Base-by-base conservation (phyloP, 1,140 invertebrate species). In the Andrena cerasifolii region DNA sequence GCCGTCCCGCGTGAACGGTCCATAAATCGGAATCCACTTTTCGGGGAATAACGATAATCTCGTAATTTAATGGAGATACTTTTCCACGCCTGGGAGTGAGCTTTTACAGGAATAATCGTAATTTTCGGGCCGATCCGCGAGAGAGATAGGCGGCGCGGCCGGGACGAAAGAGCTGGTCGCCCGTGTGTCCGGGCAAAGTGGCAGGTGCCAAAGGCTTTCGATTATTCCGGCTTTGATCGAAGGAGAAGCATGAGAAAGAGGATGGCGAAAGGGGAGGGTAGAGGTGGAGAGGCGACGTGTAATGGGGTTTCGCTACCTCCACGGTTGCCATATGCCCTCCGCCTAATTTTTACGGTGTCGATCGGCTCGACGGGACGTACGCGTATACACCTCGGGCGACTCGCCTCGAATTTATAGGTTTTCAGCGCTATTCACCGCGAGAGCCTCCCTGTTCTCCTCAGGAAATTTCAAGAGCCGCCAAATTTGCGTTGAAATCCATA, bases 181-280 rank as follows among this genome's bases (percentile, higher is more conserved):
- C 24, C 45, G 26, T 43, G 66, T 54, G 75, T 51, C 45, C 54
- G 54, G 62, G 31, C 65, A 84, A 84, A 73, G 73, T 82, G 85
- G 80, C 85, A 87, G 85, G 85, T 87, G 85, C 85, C 85, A 86
- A 86, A 77, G 83, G 82, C 80, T 87, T 85, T 84, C 83, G 79
- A 84, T 87, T 86, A 85, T 87, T 87, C 65, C 73, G 63, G 84
- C 82, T 82, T 84, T 86, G 85, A 86, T 84, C 84, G 82, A 47
- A 67, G 40, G 54, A 72, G 49, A 18, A 78, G 26, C 49, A 58
- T 58, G n/a, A 28, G 4, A 54, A 51, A 40, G 36, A 24, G 51
- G 33, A 21, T 68, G 70, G 33, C 43, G 33, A 54, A n/a, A 47
- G 16, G 62, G 26, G 33, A 31, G 26, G 56, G 21, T 14, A 21